Conservation (phyloP, 1,140 invertebrate genomes). For the Musca vetustissima region DNA sequence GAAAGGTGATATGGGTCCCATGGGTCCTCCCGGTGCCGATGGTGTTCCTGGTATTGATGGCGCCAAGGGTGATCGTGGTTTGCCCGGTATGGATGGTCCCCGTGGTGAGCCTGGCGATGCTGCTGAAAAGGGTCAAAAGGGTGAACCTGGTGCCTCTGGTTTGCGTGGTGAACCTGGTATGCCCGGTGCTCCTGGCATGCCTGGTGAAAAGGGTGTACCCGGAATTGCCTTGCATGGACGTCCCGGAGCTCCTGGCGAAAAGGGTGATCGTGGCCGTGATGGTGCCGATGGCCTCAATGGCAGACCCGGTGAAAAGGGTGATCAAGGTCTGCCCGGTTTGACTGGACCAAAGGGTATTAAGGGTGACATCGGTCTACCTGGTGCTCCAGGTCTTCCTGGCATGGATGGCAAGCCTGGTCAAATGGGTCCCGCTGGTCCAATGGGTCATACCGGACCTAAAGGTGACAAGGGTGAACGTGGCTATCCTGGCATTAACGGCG, state of each 20-base stretch:
- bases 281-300: slow-evolving; percentile 68
- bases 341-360: slow-evolving; percentile 66
- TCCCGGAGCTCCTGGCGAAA: slow-evolving; percentile 65
- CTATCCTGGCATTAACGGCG: slow-evolving; percentile 57
- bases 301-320: slow-evolving; percentile 67
- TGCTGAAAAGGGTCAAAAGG: slow-evolving; percentile 75
- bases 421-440: slow-evolving; percentile 59
- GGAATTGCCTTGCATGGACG: slow-evolving; percentile 64
- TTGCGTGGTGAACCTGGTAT: slow-evolving; percentile 66
- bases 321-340: slow-evolving; percentile 59
- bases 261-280: slow-evolving; percentile 66
- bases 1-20: slow-evolving; percentile 62
- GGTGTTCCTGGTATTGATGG: slow-evolving; percentile 63
- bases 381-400: slow-evolving; percentile 68
- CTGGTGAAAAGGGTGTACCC: slow-evolving; percentile 68
- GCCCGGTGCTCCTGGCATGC: slow-evolving; percentile 64
- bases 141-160: slow-evolving; percentile 75
- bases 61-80: slow-evolving; percentile 67
- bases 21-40: slow-evolving; percentile 57
- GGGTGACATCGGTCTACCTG: slow-evolving; percentile 68
- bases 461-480: slow-evolving; percentile 62
- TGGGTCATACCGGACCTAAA: slow-evolving; percentile 61
- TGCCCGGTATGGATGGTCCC: slow-evolving; percentile 64
- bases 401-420: slow-evolving; percentile 62
- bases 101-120: slow-evolving; percentile 76